Evolutionary conservation across 2,797 vertebrate species (phyloP).

Genomic region (Cottoperca gobio): DNA sequence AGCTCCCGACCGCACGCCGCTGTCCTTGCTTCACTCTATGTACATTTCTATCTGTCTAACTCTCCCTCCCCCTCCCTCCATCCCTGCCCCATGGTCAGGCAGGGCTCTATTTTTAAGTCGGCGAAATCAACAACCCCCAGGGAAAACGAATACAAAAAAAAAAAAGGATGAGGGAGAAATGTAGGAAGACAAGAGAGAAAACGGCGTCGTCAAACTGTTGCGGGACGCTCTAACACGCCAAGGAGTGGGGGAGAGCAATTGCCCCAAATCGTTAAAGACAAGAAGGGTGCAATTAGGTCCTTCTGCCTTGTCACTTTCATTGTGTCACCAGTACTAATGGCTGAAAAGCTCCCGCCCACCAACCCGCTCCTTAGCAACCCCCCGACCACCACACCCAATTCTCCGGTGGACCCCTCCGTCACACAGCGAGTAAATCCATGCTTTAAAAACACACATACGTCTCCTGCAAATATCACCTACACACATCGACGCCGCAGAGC

Average conservation of each 20-base stretch:
- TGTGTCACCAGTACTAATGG: slow-evolving; percentile 77
- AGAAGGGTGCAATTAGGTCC: slow-evolving; percentile 77
- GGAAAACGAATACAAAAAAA: slow-evolving; percentile 31
- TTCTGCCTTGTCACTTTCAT: slow-evolving; percentile 81
- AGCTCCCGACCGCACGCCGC: slow-evolving; percentile 23
- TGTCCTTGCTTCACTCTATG: slow-evolving; percentile 49
- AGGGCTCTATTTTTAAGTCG: slow-evolving; percentile 68
- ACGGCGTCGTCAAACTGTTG: slow-evolving; percentile 43
- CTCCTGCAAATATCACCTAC: slow-evolving; percentile 40
- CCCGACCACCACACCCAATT: slow-evolving; percentile 59
- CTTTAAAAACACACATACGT: slow-evolving; percentile 17
- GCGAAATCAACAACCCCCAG: slow-evolving; percentile 56
- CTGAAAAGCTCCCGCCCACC: slow-evolving; percentile 66
- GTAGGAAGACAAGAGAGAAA: not conserved
- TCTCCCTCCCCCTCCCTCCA: slow-evolving; percentile 46
- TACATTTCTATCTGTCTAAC: slow-evolving; percentile 52
- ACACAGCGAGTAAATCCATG: slow-evolving; percentile 46
- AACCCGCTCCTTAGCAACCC: slow-evolving; percentile 51
- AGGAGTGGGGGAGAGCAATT: slow-evolving; percentile 40
- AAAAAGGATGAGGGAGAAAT: slow-evolving; percentile 23
- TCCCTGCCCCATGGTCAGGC: slow-evolving; percentile 44
- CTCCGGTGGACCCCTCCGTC: slow-evolving; percentile 58
- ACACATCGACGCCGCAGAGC: slow-evolving; percentile 21
- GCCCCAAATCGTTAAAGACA: slow-evolving; percentile 65
- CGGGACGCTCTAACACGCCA: slow-evolving; percentile 16